A percentile compares a stretch with the other conserved stretches of the same genome.
Conservation (phyloP, 2,888 invertebrate species). For the Chrysolina oricalcia region DNA sequence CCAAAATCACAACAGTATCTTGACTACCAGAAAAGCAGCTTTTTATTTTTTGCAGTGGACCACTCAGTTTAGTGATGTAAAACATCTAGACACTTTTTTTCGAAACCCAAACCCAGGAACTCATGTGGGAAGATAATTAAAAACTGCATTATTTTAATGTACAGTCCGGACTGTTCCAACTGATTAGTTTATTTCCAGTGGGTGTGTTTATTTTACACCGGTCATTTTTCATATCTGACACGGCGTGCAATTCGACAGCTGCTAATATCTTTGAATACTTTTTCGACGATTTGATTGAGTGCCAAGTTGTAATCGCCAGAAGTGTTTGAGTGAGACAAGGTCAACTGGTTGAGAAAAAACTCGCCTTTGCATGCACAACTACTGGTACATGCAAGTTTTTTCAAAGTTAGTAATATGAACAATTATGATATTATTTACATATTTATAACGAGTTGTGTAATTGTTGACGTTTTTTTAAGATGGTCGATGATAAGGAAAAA, state of each 20-base stretch:
- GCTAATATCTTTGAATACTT: slow-evolving; percentile 28
- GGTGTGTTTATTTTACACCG: background rate
- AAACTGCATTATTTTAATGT: background rate
- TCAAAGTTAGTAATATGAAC: slow-evolving; percentile 1
- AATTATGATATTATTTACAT: slow-evolving; percentile 35
- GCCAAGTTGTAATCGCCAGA: slow-evolving; percentile 38
- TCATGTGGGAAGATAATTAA: background rate
- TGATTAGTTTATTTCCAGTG: background rate
- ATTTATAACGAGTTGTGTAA: slow-evolving; percentile 23
- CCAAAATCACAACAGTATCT: too few relatives aligned
- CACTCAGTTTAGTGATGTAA: too few relatives aligned
- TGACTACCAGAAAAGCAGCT: too few relatives aligned
- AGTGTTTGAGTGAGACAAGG: slow-evolving; percentile 41
- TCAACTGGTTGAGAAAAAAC: slow-evolving; percentile 39
- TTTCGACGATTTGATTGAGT: slow-evolving; percentile 39
- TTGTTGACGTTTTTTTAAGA: slow-evolving; percentile 3
- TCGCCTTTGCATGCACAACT: slow-evolving; percentile 26
- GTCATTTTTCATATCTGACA: background rate
- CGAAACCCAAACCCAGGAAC: background rate
- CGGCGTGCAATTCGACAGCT: slow-evolving; percentile 16
- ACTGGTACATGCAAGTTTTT: slow-evolving; percentile 31
- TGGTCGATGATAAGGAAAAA: slow-evolving; percentile 36
- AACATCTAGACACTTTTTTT: too few relatives aligned
- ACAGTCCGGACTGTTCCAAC: background rate
- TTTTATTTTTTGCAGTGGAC: too few relatives aligned